Conservation (phyloP, 2,113 vertebrate species). For the Malurus melanocephalus region DNA sequence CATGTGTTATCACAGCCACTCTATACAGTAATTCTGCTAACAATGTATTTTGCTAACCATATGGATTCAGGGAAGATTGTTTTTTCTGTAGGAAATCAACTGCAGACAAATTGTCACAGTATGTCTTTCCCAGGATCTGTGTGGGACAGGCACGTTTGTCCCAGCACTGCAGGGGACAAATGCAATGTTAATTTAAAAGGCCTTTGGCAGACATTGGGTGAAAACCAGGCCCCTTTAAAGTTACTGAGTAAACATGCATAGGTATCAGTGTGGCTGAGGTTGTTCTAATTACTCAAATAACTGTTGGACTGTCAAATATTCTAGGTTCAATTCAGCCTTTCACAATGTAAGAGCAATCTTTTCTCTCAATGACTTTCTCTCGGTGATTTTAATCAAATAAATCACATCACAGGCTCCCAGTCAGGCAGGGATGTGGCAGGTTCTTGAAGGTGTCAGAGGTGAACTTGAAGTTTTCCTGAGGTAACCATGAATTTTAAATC, state of each 20-base stretch:
- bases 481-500: not conserved
- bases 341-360: not conserved
- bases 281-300: not conserved
- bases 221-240: not conserved
- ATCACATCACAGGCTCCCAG: not conserved
- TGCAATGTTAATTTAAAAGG: not conserved
- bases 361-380: not conserved
- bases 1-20: slow-evolving; percentile 23
- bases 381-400: not conserved
- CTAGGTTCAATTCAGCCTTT: not conserved
- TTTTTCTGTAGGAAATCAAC: slow-evolving; percentile 17
- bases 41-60: slow-evolving; percentile 20
- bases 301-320: not conserved
- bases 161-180: not conserved
- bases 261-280: not conserved
- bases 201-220: not conserved
- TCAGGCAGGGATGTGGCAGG: not conserved
- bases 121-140: slow-evolving; percentile 3
- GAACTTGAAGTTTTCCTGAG: not conserved
- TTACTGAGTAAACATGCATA: not conserved
- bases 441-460: not conserved
- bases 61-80: not conserved
- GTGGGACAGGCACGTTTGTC: not conserved
- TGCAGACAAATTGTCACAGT: not conserved
- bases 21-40: not conserved